phyloP scores from a whole-genome alignment of 2,113 vertebrate species.

The Nothoprocta pentlandii region DNA sequence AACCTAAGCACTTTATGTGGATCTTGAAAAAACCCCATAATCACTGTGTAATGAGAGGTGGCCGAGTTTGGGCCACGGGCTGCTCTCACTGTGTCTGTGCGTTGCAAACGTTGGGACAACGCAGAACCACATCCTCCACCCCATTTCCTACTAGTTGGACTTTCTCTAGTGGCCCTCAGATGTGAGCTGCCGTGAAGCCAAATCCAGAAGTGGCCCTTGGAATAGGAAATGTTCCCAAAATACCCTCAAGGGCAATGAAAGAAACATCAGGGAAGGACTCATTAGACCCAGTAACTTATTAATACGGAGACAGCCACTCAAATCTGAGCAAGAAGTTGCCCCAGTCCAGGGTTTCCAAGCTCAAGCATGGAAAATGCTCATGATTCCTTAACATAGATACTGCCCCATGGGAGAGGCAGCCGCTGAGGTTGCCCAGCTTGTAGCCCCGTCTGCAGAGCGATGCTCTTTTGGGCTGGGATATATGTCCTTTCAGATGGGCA shows the following conservation, averaged over 20 bases:
- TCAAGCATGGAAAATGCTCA: neutral
- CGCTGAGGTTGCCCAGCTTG: neutral
- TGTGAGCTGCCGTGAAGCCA: neutral
- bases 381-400: neutral
- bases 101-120: neutral
- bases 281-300: neutral
- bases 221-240: neutral
- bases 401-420: neutral
- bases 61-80: neutral
- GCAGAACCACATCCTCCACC: neutral
- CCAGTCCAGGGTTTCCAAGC: neutral
- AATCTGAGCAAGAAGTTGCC: neutral
- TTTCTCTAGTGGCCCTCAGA: neutral
- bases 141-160: neutral
- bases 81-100: rapidly evolving
- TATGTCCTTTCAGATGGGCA: neutral
- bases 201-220: neutral
- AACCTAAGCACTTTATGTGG: neutral
- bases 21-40: neutral
- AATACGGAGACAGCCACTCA: neutral
- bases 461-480: neutral
- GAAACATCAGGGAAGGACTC: neutral
- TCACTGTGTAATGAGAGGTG: neutral
- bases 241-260: rapidly evolving
- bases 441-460: neutral